Evolutionary conservation across 2,888 invertebrate species (phyloP).

Genomic region (Rhogogaster chlorosoma): DNA sequence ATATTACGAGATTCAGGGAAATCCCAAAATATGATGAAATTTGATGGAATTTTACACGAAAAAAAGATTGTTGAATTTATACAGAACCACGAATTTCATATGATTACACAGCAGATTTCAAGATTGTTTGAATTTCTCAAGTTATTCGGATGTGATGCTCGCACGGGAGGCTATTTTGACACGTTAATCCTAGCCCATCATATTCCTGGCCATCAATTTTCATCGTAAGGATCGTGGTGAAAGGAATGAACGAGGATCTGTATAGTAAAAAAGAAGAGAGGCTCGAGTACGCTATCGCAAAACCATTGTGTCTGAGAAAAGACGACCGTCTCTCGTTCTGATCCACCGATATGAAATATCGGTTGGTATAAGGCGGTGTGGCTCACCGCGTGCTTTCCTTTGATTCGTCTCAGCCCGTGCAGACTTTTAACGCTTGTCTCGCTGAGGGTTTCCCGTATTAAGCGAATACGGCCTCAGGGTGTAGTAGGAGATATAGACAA

Average conservation of each 20-base stretch:
- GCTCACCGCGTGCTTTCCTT: conserved; percentile 26
- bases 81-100: not conserved
- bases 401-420: conserved; percentile 14
- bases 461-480: conserved; percentile 24
- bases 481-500: conserved; percentile 37
- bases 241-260: not conserved
- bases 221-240: conserved; percentile 21
- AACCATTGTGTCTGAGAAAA: conserved; percentile 40
- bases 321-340: conserved; percentile 42
- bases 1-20: not conserved
- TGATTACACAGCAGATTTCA: not conserved
- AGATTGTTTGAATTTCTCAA: not conserved
- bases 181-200: conserved; percentile 24
- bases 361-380: not conserved
- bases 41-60: not conserved
- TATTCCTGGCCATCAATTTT: conserved; percentile 40
- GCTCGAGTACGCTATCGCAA: conserved; percentile 13
- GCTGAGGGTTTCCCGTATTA: conserved; percentile 23
- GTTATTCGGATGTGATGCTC: not conserved
- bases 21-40: not conserved
- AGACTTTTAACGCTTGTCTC: conserved; percentile 36
- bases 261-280: conserved; percentile 20
- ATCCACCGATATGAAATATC: conserved; percentile 49
- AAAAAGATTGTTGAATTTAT: not conserved
- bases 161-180: not conserved